A percentile compares a stretch with the other conserved stretches of the same genome.
Evolutionary conservation across 2,113 vertebrate genomes (phyloP).

Genomic region (Onychostruthus taczanowskii): DNA sequence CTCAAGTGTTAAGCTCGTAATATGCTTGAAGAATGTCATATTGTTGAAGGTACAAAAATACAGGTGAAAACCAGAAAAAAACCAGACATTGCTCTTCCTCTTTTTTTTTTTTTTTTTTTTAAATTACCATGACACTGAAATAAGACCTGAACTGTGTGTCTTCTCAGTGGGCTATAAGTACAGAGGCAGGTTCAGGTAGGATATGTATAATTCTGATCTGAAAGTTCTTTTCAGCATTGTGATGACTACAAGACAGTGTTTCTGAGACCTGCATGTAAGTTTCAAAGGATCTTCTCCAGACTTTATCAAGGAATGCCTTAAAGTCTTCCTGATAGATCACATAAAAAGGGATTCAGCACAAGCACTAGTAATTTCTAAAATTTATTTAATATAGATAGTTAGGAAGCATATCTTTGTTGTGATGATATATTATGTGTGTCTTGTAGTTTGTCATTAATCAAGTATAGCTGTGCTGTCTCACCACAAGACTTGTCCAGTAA

Average conservation of each 20-base stretch:
- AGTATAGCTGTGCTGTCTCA: not conserved
- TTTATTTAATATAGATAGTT: not conserved
- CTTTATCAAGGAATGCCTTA: not conserved
- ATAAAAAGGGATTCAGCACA: not conserved
- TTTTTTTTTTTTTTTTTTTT: not conserved
- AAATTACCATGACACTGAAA: not conserved
- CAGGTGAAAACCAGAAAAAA: not conserved
- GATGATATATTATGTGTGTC: not conserved
- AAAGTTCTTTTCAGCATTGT: not conserved
- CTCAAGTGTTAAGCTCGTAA: not conserved
- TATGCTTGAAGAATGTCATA: not conserved
- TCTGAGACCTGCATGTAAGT: not conserved
- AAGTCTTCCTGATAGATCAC: not conserved
- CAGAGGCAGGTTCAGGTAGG: not conserved
- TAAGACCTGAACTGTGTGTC: not conserved
- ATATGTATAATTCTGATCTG: not conserved
- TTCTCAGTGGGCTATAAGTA: not conserved
- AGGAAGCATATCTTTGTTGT: not conserved
- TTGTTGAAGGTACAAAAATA: not conserved
- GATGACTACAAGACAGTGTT: not conserved
- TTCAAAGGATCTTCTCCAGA: not conserved
- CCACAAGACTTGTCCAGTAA: not conserved
- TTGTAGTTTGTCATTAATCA: not conserved
- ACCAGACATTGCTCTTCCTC: accelerated
- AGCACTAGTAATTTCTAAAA: not conserved